Conservation (phyloP, 2,797 vertebrate species). For the Arvicola amphibius region DNA sequence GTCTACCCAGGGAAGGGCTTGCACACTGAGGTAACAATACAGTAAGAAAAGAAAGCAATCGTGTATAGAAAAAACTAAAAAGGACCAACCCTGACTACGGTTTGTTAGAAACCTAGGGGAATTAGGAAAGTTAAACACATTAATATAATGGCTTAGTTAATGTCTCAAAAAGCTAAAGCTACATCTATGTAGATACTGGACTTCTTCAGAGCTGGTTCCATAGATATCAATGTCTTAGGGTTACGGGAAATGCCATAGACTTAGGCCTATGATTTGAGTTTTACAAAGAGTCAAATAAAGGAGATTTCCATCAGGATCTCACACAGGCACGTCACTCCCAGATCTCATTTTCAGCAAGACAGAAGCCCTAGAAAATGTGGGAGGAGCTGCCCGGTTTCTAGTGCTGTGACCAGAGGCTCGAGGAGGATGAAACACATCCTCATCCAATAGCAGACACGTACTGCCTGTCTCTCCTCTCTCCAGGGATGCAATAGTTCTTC, state of each 20-base stretch:
- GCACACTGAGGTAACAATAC: background rate
- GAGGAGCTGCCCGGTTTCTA: conserved; percentile 24
- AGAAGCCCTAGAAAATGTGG: conserved; percentile 38
- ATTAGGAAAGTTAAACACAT: conserved; percentile 12
- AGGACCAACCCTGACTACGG: background rate
- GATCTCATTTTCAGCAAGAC: conserved; percentile 8
- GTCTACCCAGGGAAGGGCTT: background rate
- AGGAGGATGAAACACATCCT: background rate
- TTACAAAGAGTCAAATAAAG: conserved; percentile 45
- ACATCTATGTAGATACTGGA: background rate
- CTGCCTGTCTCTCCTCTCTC: background rate
- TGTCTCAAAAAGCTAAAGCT: conserved; percentile 51
- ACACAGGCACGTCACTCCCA: background rate
- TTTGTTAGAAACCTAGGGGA: conserved; percentile 35
- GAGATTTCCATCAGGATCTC: background rate
- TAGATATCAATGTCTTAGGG: background rate
- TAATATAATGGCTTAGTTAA: background rate
- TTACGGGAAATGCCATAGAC: conserved; percentile 14
- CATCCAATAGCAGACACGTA: background rate
- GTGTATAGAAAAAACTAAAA: conserved; percentile 21
- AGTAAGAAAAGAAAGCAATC: background rate
- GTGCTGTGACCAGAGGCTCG: background rate
- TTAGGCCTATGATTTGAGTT: conserved; percentile 34
- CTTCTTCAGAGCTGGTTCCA: conserved; percentile 48
- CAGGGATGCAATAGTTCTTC: background rate